These are phyloP conservation scores for Pegoplata infirma DNA, from an alignment of 2,888 invertebrate genomes.

Conservation along the genomic window DNA sequence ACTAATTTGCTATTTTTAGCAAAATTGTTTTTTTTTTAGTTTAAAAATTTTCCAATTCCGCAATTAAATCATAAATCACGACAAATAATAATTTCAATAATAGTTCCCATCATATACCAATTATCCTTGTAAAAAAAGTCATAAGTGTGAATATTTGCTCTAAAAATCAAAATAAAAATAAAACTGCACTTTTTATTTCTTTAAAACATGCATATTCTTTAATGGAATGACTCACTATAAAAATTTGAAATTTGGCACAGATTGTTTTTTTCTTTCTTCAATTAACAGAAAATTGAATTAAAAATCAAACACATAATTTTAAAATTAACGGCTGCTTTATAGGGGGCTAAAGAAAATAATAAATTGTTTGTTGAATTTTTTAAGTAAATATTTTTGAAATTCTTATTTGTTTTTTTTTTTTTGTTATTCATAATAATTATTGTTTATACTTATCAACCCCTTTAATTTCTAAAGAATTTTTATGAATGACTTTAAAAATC, in stretches of 20 bases:
- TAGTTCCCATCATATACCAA: no score
- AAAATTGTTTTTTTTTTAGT: no score
- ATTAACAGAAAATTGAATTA: background rate
- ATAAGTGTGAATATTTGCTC: slow-evolving; percentile 41
- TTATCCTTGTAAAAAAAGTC: no score
- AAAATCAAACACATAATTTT: slow-evolving; percentile 1
- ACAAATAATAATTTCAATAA: no score
- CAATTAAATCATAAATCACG: no score
- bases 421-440: background rate
- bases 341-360: background rate
- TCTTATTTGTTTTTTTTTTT: background rate
- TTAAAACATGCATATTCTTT: background rate
- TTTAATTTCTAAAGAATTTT: background rate
- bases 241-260: slow-evolving; percentile 50
- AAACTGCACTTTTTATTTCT: background rate
- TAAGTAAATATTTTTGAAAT: no score
- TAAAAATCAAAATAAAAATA: background rate
- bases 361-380: background rate
- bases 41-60: no score
- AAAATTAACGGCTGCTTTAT: slow-evolving; percentile 14
- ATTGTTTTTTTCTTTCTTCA: no score
- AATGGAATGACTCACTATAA: slow-evolving; percentile 43
- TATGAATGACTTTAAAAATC: background rate
- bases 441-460: slow-evolving; percentile 3
- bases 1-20: no score